Conservation (phyloP, 2,797 vertebrate species). For the Sebastes diploproa region DNA sequence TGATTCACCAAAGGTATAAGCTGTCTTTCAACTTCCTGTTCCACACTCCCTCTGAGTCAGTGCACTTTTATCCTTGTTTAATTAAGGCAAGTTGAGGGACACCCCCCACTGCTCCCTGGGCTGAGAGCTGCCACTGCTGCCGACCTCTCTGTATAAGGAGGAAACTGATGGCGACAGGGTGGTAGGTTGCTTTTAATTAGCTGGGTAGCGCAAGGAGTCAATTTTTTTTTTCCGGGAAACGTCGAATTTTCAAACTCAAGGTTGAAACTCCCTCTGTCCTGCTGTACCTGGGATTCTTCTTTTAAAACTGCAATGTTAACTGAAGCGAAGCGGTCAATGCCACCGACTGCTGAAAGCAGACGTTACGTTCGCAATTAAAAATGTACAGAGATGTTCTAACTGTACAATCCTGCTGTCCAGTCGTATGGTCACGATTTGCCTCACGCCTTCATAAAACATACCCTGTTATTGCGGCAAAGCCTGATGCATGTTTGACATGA, state of each 20-base stretch:
- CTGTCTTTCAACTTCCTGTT: slow-evolving; percentile 7
- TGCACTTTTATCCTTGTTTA: slow-evolving; percentile 51
- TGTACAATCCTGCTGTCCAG: neutral
- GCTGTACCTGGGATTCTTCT: neutral
- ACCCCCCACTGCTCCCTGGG: slow-evolving; percentile 44
- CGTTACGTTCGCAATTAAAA: neutral
- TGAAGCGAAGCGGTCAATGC: neutral
- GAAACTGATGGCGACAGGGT: slow-evolving; percentile 21
- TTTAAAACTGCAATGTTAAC: neutral
- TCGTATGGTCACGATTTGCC: neutral
- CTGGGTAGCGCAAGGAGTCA: neutral
- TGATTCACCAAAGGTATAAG: neutral
- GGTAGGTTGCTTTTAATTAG: slow-evolving; percentile 62
- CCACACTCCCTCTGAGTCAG: neutral
- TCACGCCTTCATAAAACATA: neutral
- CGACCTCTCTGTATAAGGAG: slow-evolving; percentile 44
- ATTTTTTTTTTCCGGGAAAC: neutral
- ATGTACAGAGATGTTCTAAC: neutral
- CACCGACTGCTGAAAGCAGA: neutral
- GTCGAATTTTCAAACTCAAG: slow-evolving; percentile 20
- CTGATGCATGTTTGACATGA: neutral
- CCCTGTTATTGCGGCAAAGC: neutral
- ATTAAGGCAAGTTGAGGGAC: slow-evolving; percentile 59
- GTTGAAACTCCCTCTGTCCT: slow-evolving; percentile 9
- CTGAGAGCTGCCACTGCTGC: slow-evolving; percentile 49